These are phyloP conservation scores for Dicranocentrus wangi DNA, from an alignment of 2,888 invertebrate species.

Conservation along the genomic window DNA sequence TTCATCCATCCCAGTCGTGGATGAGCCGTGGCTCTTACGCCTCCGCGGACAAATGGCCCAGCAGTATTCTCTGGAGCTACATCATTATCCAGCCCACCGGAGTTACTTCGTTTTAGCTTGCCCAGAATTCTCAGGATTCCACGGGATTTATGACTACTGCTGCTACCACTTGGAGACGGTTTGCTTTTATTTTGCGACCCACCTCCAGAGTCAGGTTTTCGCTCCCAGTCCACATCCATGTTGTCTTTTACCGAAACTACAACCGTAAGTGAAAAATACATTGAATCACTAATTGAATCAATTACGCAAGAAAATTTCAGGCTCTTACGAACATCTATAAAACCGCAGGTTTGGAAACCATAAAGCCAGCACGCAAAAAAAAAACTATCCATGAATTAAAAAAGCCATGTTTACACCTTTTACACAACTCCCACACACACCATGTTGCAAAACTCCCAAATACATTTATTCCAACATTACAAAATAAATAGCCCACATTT, in stretches of 20 bases:
- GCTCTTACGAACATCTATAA: too few relatives aligned
- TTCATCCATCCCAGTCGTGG: conserved; percentile 81
- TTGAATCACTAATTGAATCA: too few relatives aligned
- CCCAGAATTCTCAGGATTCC: conserved; percentile 71
- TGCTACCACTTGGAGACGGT: conserved; percentile 64
- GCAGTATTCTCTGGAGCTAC: conserved; percentile 65
- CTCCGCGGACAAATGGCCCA: conserved; percentile 76
- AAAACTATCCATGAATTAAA: too few relatives aligned
- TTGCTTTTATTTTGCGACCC: conserved; percentile 51
- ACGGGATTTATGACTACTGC: conserved; percentile 70
- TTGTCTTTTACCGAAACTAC: conserved; percentile 50
- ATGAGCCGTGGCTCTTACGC: conserved; percentile 84
- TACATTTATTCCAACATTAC: too few relatives aligned
- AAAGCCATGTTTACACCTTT: too few relatives aligned
- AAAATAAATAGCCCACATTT: too few relatives aligned
- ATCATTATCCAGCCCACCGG: conserved; percentile 81
- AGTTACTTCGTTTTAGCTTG: conserved; percentile 81
- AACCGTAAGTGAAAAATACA: too few relatives aligned
- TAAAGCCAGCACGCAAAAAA: too few relatives aligned
- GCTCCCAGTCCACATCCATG: conserved; percentile 54
- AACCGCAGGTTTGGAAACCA: too few relatives aligned
- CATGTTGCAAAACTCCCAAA: too few relatives aligned
- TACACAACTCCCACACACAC: too few relatives aligned
- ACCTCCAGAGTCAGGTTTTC: conserved; percentile 30
- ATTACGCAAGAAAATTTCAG: too few relatives aligned